A percentile compares a stretch with the other conserved stretches of the same genome.
Evolutionary conservation across 2,888 invertebrate species (phyloP).

Genomic region (Eristalis tenax): DNA sequence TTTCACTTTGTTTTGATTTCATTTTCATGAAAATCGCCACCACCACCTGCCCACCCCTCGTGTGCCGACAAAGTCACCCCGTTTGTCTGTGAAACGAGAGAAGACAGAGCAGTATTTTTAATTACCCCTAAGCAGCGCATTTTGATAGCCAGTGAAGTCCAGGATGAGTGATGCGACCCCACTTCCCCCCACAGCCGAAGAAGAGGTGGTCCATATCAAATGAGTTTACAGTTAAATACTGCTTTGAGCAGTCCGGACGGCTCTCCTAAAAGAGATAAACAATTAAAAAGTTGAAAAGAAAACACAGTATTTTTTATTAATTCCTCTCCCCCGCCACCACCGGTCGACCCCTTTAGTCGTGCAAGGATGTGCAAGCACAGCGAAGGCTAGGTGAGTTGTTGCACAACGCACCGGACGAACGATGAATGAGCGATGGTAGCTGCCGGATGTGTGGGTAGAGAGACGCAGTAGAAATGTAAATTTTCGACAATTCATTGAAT

Average conservation of each 20-base stretch:
- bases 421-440: neutral
- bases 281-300: constrained; percentile 45
- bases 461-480: constrained; percentile 1
- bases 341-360: neutral
- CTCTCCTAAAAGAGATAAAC: constrained; percentile 54
- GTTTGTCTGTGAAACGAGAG: constrained; percentile 17
- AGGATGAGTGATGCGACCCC: neutral
- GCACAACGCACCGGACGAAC: constrained; percentile 7
- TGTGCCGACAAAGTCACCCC: neutral
- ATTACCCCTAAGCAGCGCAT: constrained; percentile 60
- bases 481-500: constrained; percentile 42
- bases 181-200: neutral
- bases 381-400: neutral
- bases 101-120: constrained; percentile 59
- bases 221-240: too few relatives aligned
- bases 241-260: too few relatives aligned
- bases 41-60: neutral
- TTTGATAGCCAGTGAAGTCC: constrained; percentile 48
- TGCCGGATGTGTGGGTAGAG: neutral
- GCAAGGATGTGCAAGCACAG: neutral
- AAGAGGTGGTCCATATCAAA: constrained; percentile 19
- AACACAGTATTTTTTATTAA: constrained; percentile 1
- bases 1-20: constrained; percentile 64
- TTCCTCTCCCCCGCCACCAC: neutral
- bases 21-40: constrained; percentile 37